phyloP scores from a whole-genome alignment of 1,140 invertebrate species.

The Apis florea region DNA sequence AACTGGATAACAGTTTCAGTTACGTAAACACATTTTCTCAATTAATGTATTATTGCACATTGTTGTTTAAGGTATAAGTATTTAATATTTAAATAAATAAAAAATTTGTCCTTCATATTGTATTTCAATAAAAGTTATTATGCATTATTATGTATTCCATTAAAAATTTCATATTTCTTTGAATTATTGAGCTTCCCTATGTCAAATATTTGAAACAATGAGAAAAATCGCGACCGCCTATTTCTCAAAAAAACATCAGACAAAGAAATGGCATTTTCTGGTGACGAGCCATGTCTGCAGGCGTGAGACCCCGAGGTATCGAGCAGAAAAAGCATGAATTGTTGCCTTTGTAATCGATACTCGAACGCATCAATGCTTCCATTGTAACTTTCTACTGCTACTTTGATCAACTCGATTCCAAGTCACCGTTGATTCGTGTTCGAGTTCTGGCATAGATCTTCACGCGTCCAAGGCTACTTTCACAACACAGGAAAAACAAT shows the following conservation, averaged over 20 bases:
- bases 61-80: too few relatives aligned
- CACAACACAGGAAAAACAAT: neutral
- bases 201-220: neutral
- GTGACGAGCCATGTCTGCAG: neutral
- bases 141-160: too few relatives aligned
- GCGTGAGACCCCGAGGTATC: slow-evolving; percentile 35
- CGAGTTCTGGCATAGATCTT: neutral
- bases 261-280: slow-evolving; percentile 19
- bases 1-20: too few relatives aligned
- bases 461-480: neutral
- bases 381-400: slow-evolving; percentile 61
- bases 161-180: neutral
- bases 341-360: slow-evolving; percentile 75
- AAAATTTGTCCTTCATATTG: too few relatives aligned
- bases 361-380: slow-evolving; percentile 65
- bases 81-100: too few relatives aligned
- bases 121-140: too few relatives aligned
- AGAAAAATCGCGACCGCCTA: neutral
- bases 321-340: slow-evolving; percentile 37
- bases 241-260: slow-evolving; percentile 9
- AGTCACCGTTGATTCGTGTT: slow-evolving; percentile 3
- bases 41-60: too few relatives aligned
- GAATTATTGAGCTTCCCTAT: neutral
- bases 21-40: too few relatives aligned
- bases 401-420: slow-evolving; percentile 35